Evolutionary conservation across 1,140 invertebrate genomes (phyloP).

Genomic region (Drosophila parabipectinata): DNA sequence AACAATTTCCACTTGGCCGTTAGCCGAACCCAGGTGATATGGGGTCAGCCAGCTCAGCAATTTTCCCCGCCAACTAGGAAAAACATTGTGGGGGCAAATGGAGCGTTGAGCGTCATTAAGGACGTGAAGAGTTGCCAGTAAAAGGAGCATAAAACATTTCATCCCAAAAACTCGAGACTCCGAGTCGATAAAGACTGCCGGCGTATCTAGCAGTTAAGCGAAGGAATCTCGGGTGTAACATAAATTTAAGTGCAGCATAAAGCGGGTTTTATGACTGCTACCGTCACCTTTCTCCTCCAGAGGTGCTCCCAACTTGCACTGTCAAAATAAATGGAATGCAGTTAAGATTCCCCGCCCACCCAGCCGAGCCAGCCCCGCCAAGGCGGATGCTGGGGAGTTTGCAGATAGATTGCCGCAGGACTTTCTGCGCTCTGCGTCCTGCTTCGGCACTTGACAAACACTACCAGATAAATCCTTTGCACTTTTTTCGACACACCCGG

Average conservation of each 20-base stretch:
- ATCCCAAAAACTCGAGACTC: conserved; percentile 41
- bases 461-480: conserved; percentile 69
- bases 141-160: conserved; percentile 74
- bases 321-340: conserved; percentile 75
- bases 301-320: conserved; percentile 44
- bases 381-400: conserved; percentile 1
- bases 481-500: conserved; percentile 59
- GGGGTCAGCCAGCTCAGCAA: conserved; percentile 7
- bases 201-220: conserved; percentile 61
- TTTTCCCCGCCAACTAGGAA: conserved; percentile 1
- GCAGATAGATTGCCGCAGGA: conserved; percentile 41
- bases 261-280: conserved; percentile 71
- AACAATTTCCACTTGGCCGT: conserved; percentile 22
- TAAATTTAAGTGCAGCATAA: conserved; percentile 81
- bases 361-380: conserved; percentile 2
- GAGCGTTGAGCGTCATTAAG: conserved; percentile 65
- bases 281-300: conserved; percentile 17
- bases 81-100: conserved; percentile 55
- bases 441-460: conserved; percentile 55
- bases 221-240: conserved; percentile 77
- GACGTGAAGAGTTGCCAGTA: conserved; percentile 42
- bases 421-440: conserved; percentile 11
- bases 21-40: conserved; percentile 24
- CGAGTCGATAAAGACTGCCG: conserved; percentile 58
- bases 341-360: conserved; percentile 50